Conservation (phyloP, 2,888 invertebrate genomes). For the Meganola albula region DNA sequence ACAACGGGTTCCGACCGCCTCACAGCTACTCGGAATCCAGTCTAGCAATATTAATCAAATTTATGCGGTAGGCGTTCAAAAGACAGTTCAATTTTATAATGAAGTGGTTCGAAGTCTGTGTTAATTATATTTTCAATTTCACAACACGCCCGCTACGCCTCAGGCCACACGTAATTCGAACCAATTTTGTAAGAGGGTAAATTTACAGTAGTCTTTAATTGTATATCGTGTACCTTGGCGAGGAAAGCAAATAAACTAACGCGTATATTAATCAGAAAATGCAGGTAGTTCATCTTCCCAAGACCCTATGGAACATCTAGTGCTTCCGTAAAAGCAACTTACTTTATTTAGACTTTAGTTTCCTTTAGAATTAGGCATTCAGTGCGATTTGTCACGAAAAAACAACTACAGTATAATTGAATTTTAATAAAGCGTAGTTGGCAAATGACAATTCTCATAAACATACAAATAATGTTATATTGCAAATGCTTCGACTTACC, state of each 20-base stretch:
- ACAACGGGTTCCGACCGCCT: no score
- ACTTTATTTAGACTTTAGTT: no score
- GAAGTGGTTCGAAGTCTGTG: constrained; percentile 48
- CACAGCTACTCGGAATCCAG: constrained; percentile 11
- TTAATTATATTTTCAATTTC: constrained; percentile 70
- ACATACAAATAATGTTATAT: constrained; percentile 20
- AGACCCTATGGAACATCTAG: no score
- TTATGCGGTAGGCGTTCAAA: constrained; percentile 49
- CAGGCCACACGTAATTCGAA: constrained; percentile 38
- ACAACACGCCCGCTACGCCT: constrained; percentile 46
- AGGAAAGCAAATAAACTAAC: no score
- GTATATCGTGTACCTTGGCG: constrained; percentile 24
- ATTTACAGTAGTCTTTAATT: constrained; percentile 34
- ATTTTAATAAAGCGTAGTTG: constrained; percentile 14
- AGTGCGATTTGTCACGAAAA: constrained; percentile 2
- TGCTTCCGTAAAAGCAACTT: no score
- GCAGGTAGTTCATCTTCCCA: no score
- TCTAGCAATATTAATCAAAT: constrained; percentile 31
- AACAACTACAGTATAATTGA: constrained; percentile 11
- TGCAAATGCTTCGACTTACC: constrained; percentile 16
- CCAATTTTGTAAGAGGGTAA: constrained; percentile 41
- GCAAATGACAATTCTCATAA: constrained; percentile 14
- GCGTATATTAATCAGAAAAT: no score
- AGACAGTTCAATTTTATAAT: constrained; percentile 60
- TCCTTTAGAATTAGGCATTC: no score